Conservation (phyloP, 2,888 invertebrate species). For the Luperina testacea region DNA sequence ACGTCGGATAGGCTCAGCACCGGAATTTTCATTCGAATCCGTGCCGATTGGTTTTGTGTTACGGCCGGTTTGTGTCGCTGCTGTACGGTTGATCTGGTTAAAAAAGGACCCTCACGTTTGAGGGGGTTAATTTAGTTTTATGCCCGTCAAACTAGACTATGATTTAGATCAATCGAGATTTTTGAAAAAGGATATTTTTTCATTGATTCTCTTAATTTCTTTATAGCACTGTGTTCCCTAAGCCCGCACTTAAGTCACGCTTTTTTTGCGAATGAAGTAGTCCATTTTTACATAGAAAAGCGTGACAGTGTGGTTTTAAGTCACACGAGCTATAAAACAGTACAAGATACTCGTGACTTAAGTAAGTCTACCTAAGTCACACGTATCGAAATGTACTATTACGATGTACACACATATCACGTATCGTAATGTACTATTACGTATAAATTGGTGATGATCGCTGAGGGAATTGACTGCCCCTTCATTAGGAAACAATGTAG, state of each 20-base stretch:
- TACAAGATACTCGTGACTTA: not conserved
- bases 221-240: too few relatives aligned
- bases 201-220: too few relatives aligned
- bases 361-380: too few relatives aligned
- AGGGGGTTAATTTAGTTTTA: slow-evolving; percentile 37
- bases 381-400: too few relatives aligned
- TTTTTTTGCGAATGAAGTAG: not conserved
- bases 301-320: not conserved
- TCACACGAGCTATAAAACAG: not conserved
- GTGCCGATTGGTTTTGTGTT: slow-evolving; percentile 62
- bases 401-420: too few relatives aligned
- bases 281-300: not conserved
- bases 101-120: slow-evolving; percentile 27
- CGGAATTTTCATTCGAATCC: slow-evolving; percentile 66
- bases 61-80: slow-evolving; percentile 23
- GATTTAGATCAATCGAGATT: not conserved
- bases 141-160: not conserved
- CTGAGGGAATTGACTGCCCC: too few relatives aligned
- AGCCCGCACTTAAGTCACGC: too few relatives aligned
- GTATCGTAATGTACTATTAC: too few relatives aligned
- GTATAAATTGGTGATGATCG: too few relatives aligned
- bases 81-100: slow-evolving; percentile 21
- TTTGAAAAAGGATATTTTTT: not conserved
- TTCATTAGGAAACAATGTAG: too few relatives aligned
- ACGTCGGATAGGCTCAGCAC: slow-evolving; percentile 36